Evolutionary conservation across 2,113 vertebrate genomes (phyloP).

Genomic region (Petrocephalus microphthalmus): DNA sequence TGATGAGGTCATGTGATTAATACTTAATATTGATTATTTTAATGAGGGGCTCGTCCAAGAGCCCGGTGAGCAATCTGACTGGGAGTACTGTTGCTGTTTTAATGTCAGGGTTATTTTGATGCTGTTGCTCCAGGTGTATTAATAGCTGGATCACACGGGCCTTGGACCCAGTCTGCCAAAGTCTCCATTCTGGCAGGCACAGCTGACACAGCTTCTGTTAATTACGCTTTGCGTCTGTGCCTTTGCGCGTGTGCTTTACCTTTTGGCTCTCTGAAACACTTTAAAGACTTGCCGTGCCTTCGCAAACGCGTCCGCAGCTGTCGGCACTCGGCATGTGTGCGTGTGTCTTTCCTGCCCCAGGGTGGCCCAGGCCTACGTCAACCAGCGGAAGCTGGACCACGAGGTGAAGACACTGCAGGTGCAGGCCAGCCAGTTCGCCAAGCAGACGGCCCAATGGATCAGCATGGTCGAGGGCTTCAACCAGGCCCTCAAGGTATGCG

Average conservation of each 20-base stretch:
- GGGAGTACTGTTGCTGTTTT: not conserved
- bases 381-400: slow-evolving; percentile 89
- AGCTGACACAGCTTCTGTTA: not conserved
- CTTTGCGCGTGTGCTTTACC: not conserved
- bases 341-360: slow-evolving; percentile 42
- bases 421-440: slow-evolving; percentile 86
- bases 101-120: not conserved
- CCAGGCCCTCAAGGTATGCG: slow-evolving; percentile 81
- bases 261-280: not conserved
- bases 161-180: not conserved
- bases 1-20: slow-evolving; percentile 13
- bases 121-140: not conserved
- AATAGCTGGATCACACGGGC: not conserved
- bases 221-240: not conserved
- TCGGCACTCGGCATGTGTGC: not conserved
- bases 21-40: slow-evolving; percentile 6
- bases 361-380: slow-evolving; percentile 88
- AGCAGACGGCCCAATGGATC: slow-evolving; percentile 92
- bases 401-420: slow-evolving; percentile 91
- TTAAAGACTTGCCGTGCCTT: not conserved
- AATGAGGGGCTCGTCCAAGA: not conserved
- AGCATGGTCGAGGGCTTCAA: slow-evolving; percentile 94
- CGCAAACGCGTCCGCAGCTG: not conserved
- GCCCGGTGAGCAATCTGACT: not conserved
- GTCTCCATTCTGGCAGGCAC: not conserved